Evolutionary conservation across 2,888 invertebrate genomes (phyloP).

Genomic region (Diabrotica balteata): DNA sequence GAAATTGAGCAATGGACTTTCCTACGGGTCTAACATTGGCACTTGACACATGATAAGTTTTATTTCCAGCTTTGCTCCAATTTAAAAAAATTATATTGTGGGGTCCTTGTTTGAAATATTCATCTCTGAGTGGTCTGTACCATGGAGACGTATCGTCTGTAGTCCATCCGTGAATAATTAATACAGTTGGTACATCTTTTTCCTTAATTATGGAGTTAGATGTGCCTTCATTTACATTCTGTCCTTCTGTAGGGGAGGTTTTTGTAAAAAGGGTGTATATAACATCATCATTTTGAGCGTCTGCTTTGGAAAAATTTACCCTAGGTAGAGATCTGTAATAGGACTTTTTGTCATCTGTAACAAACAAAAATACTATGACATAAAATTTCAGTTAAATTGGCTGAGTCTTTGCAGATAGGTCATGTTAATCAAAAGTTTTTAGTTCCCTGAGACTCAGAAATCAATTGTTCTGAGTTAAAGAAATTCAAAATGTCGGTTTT

Average conservation of each 20-base stretch:
- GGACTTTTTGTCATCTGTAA: conserved; percentile 20
- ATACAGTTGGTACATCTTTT: conserved; percentile 53
- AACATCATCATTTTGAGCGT: conserved; percentile 41
- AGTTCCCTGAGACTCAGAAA: too few species aligned
- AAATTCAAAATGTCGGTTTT: too few species aligned
- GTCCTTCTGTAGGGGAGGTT: conserved; percentile 28
- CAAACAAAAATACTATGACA: not conserved
- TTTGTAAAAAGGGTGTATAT: conserved; percentile 45
- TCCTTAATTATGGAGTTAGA: conserved; percentile 29
- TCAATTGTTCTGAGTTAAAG: too few species aligned
- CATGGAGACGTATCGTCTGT: conserved; percentile 57
- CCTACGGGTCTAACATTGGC: conserved; percentile 60
- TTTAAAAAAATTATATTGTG: conserved; percentile 61
- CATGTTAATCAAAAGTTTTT: too few species aligned
- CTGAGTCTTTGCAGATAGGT: too few species aligned
- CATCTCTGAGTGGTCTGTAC: conserved; percentile 49
- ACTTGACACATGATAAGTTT: conserved; percentile 53
- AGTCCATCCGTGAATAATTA: conserved; percentile 64
- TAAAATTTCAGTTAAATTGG: too few species aligned
- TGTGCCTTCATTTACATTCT: conserved; percentile 41
- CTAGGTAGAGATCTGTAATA: conserved; percentile 33
- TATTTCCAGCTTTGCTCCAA: conserved; percentile 54
- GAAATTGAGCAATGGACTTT: conserved; percentile 57
- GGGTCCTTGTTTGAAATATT: conserved; percentile 55
- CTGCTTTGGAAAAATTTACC: conserved; percentile 46